These are phyloP conservation scores for Ernsta delagoae DNA, from an alignment of 2,888 invertebrate species.

Conservation along the genomic window DNA sequence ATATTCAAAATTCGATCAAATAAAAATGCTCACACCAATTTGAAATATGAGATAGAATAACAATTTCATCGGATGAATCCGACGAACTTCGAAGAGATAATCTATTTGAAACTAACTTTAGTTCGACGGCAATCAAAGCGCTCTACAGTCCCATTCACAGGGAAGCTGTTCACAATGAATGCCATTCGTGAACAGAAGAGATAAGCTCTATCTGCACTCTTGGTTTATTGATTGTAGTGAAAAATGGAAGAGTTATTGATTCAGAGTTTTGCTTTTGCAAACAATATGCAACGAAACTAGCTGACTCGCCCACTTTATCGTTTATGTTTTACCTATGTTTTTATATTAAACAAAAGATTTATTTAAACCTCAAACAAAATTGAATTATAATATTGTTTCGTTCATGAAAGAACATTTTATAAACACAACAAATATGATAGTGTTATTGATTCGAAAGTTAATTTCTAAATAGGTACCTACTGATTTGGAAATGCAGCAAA, in stretches of 20 bases:
- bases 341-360: too few relatives aligned
- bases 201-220: slow-evolving; percentile 12
- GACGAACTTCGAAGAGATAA: slow-evolving; percentile 19
- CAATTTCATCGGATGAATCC: slow-evolving; percentile 9
- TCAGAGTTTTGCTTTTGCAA: background rate
- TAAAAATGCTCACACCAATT: background rate
- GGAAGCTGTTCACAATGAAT: slow-evolving; percentile 13
- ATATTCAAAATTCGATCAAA: background rate
- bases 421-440: too few relatives aligned
- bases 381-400: too few relatives aligned
- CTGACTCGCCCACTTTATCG: background rate
- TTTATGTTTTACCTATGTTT: too few relatives aligned
- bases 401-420: too few relatives aligned
- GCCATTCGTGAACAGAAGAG: slow-evolving; percentile 11
- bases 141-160: slow-evolving; percentile 13
- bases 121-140: slow-evolving; percentile 17
- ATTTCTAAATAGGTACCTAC: too few relatives aligned
- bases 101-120: slow-evolving; percentile 21
- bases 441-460: too few relatives aligned
- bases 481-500: background rate
- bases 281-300: background rate
- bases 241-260: slow-evolving; percentile 8
- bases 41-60: background rate
- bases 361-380: too few relatives aligned
- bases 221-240: background rate